Evolutionary conservation across 2,797 vertebrate species (phyloP), one percentile per base, ranked within the genome.

Genomic region (Buphagus erythrorhynchus): DNA sequence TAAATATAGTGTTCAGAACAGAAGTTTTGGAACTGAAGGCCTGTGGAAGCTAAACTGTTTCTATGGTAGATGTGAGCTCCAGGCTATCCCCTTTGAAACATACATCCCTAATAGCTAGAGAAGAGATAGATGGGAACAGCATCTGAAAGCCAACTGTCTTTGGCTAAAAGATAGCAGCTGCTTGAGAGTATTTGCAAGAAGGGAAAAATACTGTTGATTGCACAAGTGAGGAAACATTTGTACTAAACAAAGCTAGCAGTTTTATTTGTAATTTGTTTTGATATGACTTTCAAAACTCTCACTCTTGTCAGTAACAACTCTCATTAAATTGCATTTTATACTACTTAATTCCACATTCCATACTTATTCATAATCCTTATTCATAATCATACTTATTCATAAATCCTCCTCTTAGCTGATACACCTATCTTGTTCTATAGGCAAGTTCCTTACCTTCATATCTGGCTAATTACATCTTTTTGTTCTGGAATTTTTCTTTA

Each of bases 401-500:
- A 57, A 51, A 51, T 51, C 17, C 19, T 29, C n/a, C 19, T 94
- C 59, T 55, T 46, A 65, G 57, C 20, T 84, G 33, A 59, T 67
- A 52, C 3, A 71, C 29, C 21, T 33, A 0, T 84, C 55, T 69
- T 84, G 29, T 31, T 94, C 46, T 77, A 6, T 54, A 69, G 51
- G 42, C 38, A 66, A 88, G 40, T 21, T 86, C 15, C 73, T 72
- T 84, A 12, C 35, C 67, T 79, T 77, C n/a, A 17, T 16, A 3
- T 81, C 49, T 81, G 58, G 16, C 66, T 91, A 68, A 73, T 75
- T 48, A 13, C 9, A 7, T 80, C 16, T 65, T 76, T 75, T 67
- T 94, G 6, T 94, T 95, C 52, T 45, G 88, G 43, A 92, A 61
- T 94, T 95, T 91, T 87, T 52, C 94, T 95, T 96, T 96, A 99